A percentile compares a stretch with the other conserved stretches of the same genome.
Conservation (phyloP, 2,113 vertebrate species). For the Phyllopteryx taeniolatus region DNA sequence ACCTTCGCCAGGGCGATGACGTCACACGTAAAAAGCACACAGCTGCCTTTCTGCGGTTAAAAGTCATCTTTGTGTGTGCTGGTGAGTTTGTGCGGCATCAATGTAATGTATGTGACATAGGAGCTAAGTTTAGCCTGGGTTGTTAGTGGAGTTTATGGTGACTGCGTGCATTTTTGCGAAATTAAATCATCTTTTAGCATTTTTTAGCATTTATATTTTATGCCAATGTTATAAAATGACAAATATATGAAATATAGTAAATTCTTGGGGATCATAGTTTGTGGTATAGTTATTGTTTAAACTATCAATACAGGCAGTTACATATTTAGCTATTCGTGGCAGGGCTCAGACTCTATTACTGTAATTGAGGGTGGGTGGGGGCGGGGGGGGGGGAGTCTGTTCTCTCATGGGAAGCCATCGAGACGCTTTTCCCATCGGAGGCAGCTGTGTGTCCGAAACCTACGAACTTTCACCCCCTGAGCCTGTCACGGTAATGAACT, state of each 20-base stretch:
- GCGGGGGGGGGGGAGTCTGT: conserved; percentile 10
- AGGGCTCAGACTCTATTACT: not conserved
- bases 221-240: too few relatives aligned
- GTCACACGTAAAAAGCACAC: conserved; percentile 21
- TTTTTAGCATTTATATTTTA: too few relatives aligned
- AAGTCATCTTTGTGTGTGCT: conserved; percentile 29
- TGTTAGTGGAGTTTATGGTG: too few relatives aligned
- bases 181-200: too few relatives aligned
- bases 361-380: not conserved
- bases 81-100: not conserved
- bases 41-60: conserved; percentile 14
- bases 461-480: conserved; percentile 23
- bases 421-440: conserved; percentile 13
- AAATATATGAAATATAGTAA: too few relatives aligned
- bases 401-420: conserved; percentile 29
- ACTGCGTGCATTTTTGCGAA: not conserved
- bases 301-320: not conserved
- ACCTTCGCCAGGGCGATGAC: conserved; percentile 34
- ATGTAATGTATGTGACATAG: not conserved
- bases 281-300: not conserved
- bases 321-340: not conserved
- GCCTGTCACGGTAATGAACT: conserved; percentile 19
- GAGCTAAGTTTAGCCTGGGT: too few relatives aligned
- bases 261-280: not conserved
- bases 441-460: not conserved